These are phyloP conservation scores for Enteromius viviparus DNA, from an alignment of 2,797 vertebrate genomes.

Conservation along the genomic window DNA sequence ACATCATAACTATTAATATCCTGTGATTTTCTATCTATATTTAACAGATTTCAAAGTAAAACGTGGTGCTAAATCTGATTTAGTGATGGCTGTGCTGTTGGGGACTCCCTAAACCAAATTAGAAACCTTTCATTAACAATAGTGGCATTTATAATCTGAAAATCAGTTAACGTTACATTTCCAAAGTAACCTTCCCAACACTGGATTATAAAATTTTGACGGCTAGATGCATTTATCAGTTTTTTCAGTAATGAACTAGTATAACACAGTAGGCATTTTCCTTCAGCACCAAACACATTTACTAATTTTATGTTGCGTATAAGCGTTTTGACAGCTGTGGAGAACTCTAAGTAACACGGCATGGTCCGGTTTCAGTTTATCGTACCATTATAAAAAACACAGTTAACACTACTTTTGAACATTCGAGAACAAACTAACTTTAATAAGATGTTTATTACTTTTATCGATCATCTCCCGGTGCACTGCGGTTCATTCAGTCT, in stretches of 20 bases:
- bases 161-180: background rate
- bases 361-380: constrained; percentile 13
- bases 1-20: background rate
- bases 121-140: no score
- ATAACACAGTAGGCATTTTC: background rate
- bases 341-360: background rate
- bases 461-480: background rate
- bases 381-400: background rate
- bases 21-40: background rate
- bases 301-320: background rate
- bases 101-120: no score
- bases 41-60: background rate
- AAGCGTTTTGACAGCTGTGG: background rate
- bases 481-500: background rate
- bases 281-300: background rate
- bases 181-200: background rate
- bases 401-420: background rate
- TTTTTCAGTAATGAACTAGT: background rate
- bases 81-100: background rate
- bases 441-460: background rate
- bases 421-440: background rate
- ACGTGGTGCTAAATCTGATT: background rate
- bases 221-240: background rate
- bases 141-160: background rate
- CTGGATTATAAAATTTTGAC: background rate